Base-by-base conservation (phyloP, 2,888 invertebrate species). In the Chydorus sphaericus region DNA sequence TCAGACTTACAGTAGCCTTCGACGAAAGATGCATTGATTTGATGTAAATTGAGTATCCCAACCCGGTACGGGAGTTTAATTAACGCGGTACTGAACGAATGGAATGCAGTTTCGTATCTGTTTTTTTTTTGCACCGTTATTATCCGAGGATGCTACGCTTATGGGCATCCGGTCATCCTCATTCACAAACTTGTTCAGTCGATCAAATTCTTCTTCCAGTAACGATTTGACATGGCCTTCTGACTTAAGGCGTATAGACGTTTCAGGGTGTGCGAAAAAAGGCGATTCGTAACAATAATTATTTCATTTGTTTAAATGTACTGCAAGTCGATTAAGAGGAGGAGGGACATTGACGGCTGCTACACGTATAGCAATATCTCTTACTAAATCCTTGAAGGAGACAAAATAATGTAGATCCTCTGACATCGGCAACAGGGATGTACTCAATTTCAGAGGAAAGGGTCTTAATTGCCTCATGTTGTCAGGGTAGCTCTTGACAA, bases 21-120 rank as follows among this genome's bases (percentile, higher is more conserved):
- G 8, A 64, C 59, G 66, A 91, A 90, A 0, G 91, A 88, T 0
- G 92, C 92, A 70, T 93, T 94, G 65, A n/a, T n/a, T n/a, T n/a
- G n/a, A n/a, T n/a, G n/a, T n/a, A n/a, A n/a, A n/a, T n/a, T n/a
- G n/a, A n/a, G n/a, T n/a, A n/a, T 90, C 89, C 65, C 83, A 77
- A 16, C 82, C 83, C 44, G 91, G 83, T 63, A 89, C 77, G 1
- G 92, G 92, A 16, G 88, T 83, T 57, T 93, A 75, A 65, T 92
- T 90, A 4, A 94, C 92, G 59, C 93, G 77, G 73, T 92, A 92
- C 64, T 88, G 78, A 72, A 92, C 92, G 71, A 86, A 91, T 5
- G 92, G 91, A 71, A 91, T 78, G 86, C 79, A 63, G 79, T 75
- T 63, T 81, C 79, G 68, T 80, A 82, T 63, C 91, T 77, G 72